A percentile compares a stretch with the other conserved stretches of the same genome.
Evolutionary conservation across 2,113 vertebrate species (phyloP).

Genomic region (Philantomba maxwellii): DNA sequence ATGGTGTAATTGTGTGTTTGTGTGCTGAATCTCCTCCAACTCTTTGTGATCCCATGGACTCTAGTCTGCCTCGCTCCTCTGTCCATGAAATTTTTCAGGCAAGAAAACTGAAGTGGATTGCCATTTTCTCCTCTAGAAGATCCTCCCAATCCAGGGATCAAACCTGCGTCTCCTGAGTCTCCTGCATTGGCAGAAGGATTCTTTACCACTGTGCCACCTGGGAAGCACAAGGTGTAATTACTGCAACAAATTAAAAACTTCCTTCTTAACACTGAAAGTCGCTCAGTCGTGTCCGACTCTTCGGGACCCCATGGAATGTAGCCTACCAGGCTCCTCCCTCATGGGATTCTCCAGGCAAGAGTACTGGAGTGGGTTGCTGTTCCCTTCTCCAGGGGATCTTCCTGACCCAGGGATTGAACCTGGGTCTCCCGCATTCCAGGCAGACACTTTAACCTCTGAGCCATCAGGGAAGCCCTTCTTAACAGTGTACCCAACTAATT

Average conservation of each 20-base stretch:
- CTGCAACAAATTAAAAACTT: not conserved
- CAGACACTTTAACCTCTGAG: no score
- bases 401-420: no score
- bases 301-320: no score
- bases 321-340: no score
- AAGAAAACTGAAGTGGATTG: not conserved
- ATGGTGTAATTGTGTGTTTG: not conserved
- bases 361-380: no score
- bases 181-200: not conserved
- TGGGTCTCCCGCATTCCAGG: no score
- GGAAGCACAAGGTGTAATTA: not conserved
- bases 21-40: not conserved
- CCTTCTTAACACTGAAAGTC: not conserved
- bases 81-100: not conserved
- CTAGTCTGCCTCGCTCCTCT: not conserved
- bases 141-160: not conserved
- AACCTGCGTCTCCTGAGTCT: not conserved
- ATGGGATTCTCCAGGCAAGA: no score
- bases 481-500: not conserved
- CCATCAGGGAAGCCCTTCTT: no score
- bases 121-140: not conserved
- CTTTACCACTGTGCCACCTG: not conserved
- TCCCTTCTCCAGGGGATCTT: no score
- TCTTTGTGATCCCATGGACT: not conserved
- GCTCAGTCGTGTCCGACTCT: no score